phyloP scores from a whole-genome alignment of 2,113 vertebrate species.

The Bambusicola thoracicus region DNA sequence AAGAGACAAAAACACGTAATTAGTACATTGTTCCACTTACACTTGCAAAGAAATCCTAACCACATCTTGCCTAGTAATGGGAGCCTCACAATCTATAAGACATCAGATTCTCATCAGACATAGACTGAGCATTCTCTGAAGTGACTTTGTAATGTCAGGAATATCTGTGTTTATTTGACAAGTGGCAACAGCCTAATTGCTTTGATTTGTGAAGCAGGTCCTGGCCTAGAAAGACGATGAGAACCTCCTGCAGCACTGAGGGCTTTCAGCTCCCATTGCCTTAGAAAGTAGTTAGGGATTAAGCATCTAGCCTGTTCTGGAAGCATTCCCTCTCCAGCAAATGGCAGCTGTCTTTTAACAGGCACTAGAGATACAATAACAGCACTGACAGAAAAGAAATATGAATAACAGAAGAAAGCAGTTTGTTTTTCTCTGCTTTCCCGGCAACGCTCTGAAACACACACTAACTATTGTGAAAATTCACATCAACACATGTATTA shows the following conservation, averaged over 20 bases:
- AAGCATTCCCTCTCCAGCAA: not conserved
- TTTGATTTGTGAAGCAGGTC: not conserved
- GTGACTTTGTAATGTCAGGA: not conserved
- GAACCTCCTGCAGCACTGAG: not conserved
- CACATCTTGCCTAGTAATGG: not conserved
- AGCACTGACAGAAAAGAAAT: not conserved
- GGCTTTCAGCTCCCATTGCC: not conserved
- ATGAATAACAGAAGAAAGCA: not conserved
- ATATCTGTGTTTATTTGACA: not conserved
- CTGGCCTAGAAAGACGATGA: not conserved
- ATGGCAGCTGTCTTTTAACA: not conserved
- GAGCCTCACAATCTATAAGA: not conserved
- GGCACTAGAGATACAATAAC: not conserved
- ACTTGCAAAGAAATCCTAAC: not conserved
- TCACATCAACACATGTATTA: not conserved
- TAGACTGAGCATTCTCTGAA: not conserved
- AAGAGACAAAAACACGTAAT: not conserved
- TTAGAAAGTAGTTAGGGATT: not conserved
- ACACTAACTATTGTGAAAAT: not conserved
- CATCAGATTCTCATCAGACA: not conserved
- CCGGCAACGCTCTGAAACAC: slow-evolving; percentile 1
- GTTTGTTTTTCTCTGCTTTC: not conserved
- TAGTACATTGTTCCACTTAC: not conserved
- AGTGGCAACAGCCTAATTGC: not conserved
- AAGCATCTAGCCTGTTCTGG: not conserved